Percentiles rank a stretch among this genome's conserved stretches.
phyloP scores from a whole-genome alignment of 2,888 invertebrate genomes.

The Anthophora plumipes region DNA sequence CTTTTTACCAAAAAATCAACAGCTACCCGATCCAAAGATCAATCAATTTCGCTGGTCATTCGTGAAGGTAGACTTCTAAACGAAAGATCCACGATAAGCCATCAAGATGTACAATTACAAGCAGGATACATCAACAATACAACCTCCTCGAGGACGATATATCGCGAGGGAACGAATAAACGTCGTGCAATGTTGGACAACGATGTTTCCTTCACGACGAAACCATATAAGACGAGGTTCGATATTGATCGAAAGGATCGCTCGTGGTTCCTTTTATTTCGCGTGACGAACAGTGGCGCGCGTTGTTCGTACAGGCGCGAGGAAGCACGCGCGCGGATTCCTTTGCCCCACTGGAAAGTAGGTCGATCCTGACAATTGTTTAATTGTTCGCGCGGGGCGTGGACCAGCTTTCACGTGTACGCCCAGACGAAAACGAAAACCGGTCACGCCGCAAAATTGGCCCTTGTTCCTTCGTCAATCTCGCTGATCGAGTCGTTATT shows the following conservation, averaged over 20 bases:
- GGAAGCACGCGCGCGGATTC: constrained; percentile 53
- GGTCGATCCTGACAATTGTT: constrained; percentile 73
- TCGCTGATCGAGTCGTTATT: not conserved
- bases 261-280: constrained; percentile 29
- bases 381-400: constrained; percentile 68
- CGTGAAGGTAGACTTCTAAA: constrained; percentile 3
- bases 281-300: constrained; percentile 59
- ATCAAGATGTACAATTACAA: constrained; percentile 12
- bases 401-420: constrained; percentile 66
- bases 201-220: constrained; percentile 41
- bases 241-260: constrained; percentile 58
- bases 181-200: constrained; percentile 26
- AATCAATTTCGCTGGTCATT: constrained; percentile 8
- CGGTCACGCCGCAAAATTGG: not conserved
- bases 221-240: constrained; percentile 59
- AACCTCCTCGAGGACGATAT: constrained; percentile 36
- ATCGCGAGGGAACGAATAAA: constrained; percentile 42
- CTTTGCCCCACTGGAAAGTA: constrained; percentile 59
- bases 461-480: not conserved
- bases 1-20: not conserved
- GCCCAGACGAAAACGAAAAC: constrained; percentile 34
- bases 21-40: not conserved
- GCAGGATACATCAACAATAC: constrained; percentile 11
- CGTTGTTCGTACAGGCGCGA: constrained; percentile 56
- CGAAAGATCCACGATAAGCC: constrained; percentile 30